A percentile compares a stretch with the other conserved stretches of the same genome.
Evolutionary conservation across 2,797 vertebrate species (phyloP).

Genomic region (Sphenopsis melanotis): DNA sequence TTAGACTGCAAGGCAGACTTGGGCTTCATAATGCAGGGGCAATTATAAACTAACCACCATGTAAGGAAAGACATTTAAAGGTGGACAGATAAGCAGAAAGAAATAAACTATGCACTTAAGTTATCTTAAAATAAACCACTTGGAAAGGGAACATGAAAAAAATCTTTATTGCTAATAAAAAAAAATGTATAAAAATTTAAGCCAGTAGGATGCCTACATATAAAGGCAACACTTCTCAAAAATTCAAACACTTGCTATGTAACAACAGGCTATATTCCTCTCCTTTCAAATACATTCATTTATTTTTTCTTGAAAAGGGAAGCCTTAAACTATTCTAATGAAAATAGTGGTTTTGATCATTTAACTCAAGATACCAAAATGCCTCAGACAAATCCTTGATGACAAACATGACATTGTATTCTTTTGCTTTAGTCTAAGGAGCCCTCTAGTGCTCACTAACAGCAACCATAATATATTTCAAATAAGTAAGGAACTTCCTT

Average conservation of each 20-base stretch:
- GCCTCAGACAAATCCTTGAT: background rate
- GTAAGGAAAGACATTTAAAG: background rate
- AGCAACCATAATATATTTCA: background rate
- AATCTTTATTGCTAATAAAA: slow-evolving; percentile 5
- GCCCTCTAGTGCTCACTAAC: slow-evolving; percentile 67
- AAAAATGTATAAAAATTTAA: slow-evolving; percentile 27
- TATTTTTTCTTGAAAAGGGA: background rate
- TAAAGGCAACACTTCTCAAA: background rate
- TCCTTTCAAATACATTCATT: background rate
- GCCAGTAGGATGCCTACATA: background rate
- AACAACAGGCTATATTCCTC: background rate
- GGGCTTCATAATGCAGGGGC: background rate
- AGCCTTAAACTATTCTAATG: background rate
- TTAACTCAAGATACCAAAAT: background rate
- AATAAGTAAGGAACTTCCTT: background rate
- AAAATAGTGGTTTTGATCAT: background rate
- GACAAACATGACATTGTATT: background rate
- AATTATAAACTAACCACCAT: background rate
- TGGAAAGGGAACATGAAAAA: background rate
- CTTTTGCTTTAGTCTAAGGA: slow-evolving; percentile 41
- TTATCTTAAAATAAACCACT: background rate
- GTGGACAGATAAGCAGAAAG: background rate
- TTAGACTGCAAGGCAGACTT: background rate
- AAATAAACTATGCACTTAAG: background rate
- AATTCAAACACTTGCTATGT: background rate